A percentile compares a stretch with the other conserved stretches of the same genome.
phyloP scores from a whole-genome alignment of 2,797 vertebrate species.

The Nyctalus aviator region DNA sequence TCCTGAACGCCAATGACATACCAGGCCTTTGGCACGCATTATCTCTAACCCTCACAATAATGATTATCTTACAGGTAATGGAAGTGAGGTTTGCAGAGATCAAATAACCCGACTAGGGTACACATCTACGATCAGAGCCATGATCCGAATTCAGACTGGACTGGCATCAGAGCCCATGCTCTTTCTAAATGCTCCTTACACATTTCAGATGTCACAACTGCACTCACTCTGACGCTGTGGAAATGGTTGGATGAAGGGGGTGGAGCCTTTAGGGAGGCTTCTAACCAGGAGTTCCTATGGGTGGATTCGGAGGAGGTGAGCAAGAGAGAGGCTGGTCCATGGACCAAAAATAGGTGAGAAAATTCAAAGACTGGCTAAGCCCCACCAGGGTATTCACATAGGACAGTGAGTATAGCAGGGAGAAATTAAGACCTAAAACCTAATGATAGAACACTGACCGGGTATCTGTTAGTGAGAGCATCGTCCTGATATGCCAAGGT shows the following conservation, averaged over 20 bases:
- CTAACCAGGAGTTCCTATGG: not conserved
- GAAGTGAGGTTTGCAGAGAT: not conserved
- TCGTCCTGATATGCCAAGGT: not conserved
- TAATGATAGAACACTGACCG: fast-evolving
- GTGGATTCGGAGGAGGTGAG: not conserved
- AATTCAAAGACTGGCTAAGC: not conserved
- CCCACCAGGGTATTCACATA: not conserved
- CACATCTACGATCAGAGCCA: not conserved
- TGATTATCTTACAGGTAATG: not conserved
- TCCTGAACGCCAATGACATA: not conserved
- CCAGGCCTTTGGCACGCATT: not conserved
- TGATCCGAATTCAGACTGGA: not conserved
- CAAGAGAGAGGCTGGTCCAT: not conserved
- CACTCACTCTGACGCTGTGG: not conserved
- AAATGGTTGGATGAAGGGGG: not conserved
- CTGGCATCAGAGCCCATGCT: not conserved
- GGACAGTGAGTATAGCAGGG: not conserved
- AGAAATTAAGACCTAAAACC: not conserved
- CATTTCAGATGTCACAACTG: not conserved
- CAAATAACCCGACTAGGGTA: not conserved
- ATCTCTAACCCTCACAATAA: not conserved
- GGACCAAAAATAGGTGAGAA: not conserved
- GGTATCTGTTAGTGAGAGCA: not conserved
- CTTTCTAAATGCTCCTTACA: not conserved
- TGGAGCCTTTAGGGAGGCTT: not conserved